Evolutionary conservation across 2,888 invertebrate species (phyloP), one percentile per base, ranked within the genome.

Genomic region (Mythimna loreyi): DNA sequence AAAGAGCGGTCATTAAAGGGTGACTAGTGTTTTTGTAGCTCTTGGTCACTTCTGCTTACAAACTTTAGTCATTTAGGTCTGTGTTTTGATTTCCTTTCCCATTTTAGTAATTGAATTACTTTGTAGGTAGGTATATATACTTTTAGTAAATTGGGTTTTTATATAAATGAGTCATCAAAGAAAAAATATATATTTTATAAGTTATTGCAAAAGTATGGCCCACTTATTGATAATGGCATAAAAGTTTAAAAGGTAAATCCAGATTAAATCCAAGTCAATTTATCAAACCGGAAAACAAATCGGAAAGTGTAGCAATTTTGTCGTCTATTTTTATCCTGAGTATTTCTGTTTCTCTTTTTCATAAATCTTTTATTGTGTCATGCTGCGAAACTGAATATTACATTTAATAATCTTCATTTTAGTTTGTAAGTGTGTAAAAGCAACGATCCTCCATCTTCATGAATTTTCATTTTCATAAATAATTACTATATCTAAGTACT

Each of bases 401-500:
- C 13, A 23, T 5, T 55, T 23, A n/a, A 9, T 7, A 8, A 49
- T 55, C 19, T 7, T 5, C 21, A 43, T 13, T 43, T 25, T 21
- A 43, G 19, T 28, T 4, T 65, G 13, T 9, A 16, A 33, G 19
- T 67, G 8, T 49, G 50, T 50, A 25, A 9, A 19, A 50, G 9
- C 19, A 43, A 21, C 13, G 43, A 52, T 36, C 2, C 16, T 33
- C n/a, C 4, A 69, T 19, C 23, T 45, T 30, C 11, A 53, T 43
- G 13, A 47, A 47, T 25, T 23, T 19, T 19, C 7, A 23, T 33
- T 33, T 23, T 47, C 13, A n/a, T 40, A 11, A 49, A 19, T 55
- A 23, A 43, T 21, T 47, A 36, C 25, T 25, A 60, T 19, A 16
- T 21, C 47, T 74, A 65, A 64, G 40, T 71, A 82, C 80, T 82